Conservation (phyloP, 2,797 vertebrate genomes). For the Rhabdophis nuchalis region DNA sequence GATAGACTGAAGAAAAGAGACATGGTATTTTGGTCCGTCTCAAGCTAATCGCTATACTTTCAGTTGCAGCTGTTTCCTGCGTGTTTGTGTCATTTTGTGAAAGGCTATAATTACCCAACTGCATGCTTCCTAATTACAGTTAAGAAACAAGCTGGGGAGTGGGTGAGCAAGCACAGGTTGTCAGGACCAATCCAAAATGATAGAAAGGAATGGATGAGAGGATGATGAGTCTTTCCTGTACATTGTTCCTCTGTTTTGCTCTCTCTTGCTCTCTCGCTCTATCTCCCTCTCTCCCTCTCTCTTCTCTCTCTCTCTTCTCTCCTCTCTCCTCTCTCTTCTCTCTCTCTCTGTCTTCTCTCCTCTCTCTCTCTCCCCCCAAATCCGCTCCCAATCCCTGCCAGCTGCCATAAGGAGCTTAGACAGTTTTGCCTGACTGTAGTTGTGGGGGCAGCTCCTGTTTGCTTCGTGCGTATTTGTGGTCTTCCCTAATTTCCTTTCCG, state of each 20-base stretch:
- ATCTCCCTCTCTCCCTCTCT: background rate
- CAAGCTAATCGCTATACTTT: constrained; percentile 15
- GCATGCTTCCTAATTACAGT: constrained; percentile 30
- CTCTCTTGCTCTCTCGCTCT: background rate
- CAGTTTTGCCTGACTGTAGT: background rate
- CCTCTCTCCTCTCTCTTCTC: fast-evolving
- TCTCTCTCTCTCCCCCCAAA: background rate
- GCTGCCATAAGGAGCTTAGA: constrained; percentile 33
- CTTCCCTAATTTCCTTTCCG: background rate
- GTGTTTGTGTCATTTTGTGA: constrained; percentile 20
- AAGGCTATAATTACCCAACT: constrained; percentile 29
- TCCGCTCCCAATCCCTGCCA: constrained; percentile 29
- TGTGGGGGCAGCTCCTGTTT: background rate
- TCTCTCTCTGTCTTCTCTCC: background rate
- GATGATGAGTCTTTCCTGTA: background rate
- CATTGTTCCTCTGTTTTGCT: background rate
- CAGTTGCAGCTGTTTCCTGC: constrained; percentile 26
- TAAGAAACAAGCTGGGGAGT: constrained; percentile 16
- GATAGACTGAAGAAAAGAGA: background rate
- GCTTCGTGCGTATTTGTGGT: background rate
- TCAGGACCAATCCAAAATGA: background rate
- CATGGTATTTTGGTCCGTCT: background rate
- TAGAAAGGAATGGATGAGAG: background rate
- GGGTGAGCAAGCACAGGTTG: constrained; percentile 4
- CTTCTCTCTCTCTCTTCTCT: fast-evolving